A percentile compares a stretch with the other conserved stretches of the same genome.
Conservation (phyloP, 2,888 invertebrate species). For the Cerceris ruficornis region DNA sequence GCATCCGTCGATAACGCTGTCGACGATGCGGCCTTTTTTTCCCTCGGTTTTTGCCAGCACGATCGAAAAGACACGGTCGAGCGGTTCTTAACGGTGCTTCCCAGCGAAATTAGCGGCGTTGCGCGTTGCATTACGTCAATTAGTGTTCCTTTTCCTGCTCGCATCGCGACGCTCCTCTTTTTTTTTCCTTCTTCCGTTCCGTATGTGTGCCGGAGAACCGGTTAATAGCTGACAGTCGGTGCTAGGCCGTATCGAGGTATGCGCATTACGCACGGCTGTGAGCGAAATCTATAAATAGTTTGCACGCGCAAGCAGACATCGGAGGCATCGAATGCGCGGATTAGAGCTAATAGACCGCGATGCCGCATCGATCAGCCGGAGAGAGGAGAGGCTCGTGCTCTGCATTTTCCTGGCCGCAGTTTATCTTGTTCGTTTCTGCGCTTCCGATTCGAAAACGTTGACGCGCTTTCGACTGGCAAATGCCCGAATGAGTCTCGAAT, state of each 20-base stretch:
- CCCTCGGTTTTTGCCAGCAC: too few relatives aligned
- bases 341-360: slow-evolving; percentile 26
- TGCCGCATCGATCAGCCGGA: not conserved
- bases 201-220: not conserved
- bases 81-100: too few relatives aligned
- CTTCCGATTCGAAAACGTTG: too few relatives aligned
- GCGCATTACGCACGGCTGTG: slow-evolving; percentile 34
- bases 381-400: not conserved
- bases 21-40: too few relatives aligned
- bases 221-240: slow-evolving; percentile 22
- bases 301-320: not conserved
- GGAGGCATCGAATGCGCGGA: not conserved
- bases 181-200: not conserved
- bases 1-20: too few relatives aligned
- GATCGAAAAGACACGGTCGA: too few relatives aligned
- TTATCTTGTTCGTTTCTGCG: too few relatives aligned
- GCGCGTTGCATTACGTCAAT: not conserved
- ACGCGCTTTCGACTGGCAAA: too few relatives aligned
- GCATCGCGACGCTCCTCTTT: too few relatives aligned
- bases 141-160: not conserved
- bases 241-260: slow-evolving; percentile 11
- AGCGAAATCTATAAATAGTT: slow-evolving; percentile 30
- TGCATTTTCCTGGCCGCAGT: not conserved
- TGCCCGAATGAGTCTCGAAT: too few relatives aligned
- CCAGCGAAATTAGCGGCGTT: not conserved